Evolutionary conservation across 2,113 vertebrate species (phyloP), one percentile per base, ranked within the genome.

Genomic region (Calyptommatus sinebrachiatus): DNA sequence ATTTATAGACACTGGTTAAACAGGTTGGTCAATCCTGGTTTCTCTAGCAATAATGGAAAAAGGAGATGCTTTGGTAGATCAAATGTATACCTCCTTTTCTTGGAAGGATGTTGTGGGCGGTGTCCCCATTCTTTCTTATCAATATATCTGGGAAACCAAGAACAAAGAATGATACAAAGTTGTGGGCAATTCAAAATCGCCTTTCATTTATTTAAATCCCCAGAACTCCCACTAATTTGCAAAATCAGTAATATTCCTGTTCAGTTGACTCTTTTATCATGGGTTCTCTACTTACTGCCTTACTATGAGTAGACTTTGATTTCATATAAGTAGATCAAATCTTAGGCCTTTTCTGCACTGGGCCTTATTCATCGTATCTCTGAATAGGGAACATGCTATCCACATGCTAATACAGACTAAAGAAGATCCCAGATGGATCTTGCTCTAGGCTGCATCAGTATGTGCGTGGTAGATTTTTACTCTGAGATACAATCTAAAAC

Each of bases 61-160:
- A 41, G 9, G 11, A 18, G 73, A 76, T 70, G n/a, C 12, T 70
- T 70, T 70, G 57, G 73, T 35, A 76, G 73, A 66, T 76, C 79
- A 81, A 76, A 9, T 26, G 41, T 61, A 50, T 10, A 62, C 31
- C 72, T 68, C 20, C 50, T 81, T 45, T 50, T 26, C 26, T 73
- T 28, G 57, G 31, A 35, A 60, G 31, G 31, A 22, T 45, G 14
- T 24, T 28, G 63, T 81, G 65, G 73, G 53, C 31, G 57, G 66
- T 63, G 66, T 81, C 66, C 73, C 72, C 72, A 74, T 75, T 75
- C 71, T 24, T 29, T 66, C 50, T 50, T 24, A 65, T n/a, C 14
- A 26, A 68, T 12, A 35, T 4, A 60, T 18, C 69, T 29, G 72
- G 48, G 22, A 45, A 24, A 20, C 53, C 61, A 31, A 75, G n/a